These are phyloP conservation scores for Sturmia bella DNA, from an alignment of 2,888 invertebrate species.

Conservation along the genomic window DNA sequence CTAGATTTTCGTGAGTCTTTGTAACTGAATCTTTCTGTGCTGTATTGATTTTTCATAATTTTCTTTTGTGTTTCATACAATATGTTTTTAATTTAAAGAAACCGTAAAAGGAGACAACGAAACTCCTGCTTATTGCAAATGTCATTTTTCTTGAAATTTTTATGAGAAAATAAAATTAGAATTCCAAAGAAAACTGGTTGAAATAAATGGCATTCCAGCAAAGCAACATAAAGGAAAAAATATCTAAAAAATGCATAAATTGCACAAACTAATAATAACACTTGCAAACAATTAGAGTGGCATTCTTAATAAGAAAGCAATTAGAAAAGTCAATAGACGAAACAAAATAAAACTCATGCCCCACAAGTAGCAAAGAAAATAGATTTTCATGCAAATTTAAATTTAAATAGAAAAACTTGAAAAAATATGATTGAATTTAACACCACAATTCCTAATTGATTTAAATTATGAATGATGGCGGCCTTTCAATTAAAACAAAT, in stretches of 20 bases:
- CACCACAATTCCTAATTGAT: conserved; percentile 57
- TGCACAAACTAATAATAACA: neutral
- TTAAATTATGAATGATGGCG: conserved; percentile 60
- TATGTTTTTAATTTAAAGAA: neutral
- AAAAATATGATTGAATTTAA: conserved; percentile 50
- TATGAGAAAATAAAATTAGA: conserved; percentile 38
- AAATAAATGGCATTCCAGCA: conserved; percentile 47
- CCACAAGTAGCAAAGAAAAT: conserved; percentile 35
- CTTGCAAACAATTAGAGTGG: neutral
- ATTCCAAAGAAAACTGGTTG: conserved; percentile 8
- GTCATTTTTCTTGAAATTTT: conserved; percentile 44
- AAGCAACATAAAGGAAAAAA: neutral
- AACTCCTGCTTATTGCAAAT: conserved; percentile 16
- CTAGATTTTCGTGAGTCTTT: too few relatives aligned
- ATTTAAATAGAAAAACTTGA: conserved; percentile 10
- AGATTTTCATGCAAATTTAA: neutral
- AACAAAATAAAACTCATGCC: conserved; percentile 4
- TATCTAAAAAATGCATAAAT: neutral
- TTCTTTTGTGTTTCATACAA: neutral
- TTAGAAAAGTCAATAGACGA: conserved; percentile 7
- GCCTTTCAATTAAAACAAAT: conserved; percentile 11
- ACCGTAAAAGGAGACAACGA: neutral
- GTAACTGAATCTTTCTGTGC: too few relatives aligned
- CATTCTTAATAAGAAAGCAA: conserved; percentile 26
- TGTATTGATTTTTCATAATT: neutral